These are phyloP conservation scores for Oxyteleia sp. DNA, from an alignment of 2,888 invertebrate genomes.

Conservation along the genomic window DNA sequence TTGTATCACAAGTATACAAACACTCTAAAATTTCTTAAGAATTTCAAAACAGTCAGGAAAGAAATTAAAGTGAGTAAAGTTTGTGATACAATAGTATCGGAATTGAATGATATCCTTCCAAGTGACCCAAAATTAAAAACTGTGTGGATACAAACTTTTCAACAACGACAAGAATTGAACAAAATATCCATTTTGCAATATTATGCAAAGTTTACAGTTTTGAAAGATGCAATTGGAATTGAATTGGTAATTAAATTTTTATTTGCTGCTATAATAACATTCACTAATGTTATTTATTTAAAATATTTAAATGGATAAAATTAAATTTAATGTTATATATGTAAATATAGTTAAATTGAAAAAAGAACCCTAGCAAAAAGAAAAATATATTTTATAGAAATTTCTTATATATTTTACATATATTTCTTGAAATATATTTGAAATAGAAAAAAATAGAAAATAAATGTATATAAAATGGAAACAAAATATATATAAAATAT, in stretches of 20 bases:
- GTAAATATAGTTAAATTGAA: too few relatives aligned
- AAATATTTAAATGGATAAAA: too few relatives aligned
- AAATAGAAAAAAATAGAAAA: too few relatives aligned
- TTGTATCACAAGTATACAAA: slow-evolving; percentile 27
- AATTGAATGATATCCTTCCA: slow-evolving; percentile 6
- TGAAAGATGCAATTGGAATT: slow-evolving; percentile 25
- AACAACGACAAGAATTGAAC: slow-evolving; percentile 1
- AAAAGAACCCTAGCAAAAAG: too few relatives aligned
- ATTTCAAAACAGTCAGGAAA: background rate
- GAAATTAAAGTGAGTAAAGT: background rate
- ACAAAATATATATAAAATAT: too few relatives aligned
- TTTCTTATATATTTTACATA: too few relatives aligned
- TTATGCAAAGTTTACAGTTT: slow-evolving; percentile 22
- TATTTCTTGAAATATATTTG: too few relatives aligned
- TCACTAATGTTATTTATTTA: too few relatives aligned
- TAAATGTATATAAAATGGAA: too few relatives aligned
- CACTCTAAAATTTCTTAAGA: slow-evolving; percentile 19
- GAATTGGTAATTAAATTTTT: slow-evolving; percentile 10
- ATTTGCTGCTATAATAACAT: too few relatives aligned
- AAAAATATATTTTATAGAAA: too few relatives aligned
- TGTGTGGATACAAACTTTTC: slow-evolving; percentile 15
- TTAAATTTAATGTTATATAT: too few relatives aligned
- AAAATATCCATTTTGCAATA: slow-evolving; percentile 1
- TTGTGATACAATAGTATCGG: background rate
- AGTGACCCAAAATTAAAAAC: slow-evolving; percentile 14